Evolutionary conservation across 2,113 vertebrate genomes (phyloP), one percentile per base, ranked within the genome.

Genomic region (Xenopus borealis): DNA sequence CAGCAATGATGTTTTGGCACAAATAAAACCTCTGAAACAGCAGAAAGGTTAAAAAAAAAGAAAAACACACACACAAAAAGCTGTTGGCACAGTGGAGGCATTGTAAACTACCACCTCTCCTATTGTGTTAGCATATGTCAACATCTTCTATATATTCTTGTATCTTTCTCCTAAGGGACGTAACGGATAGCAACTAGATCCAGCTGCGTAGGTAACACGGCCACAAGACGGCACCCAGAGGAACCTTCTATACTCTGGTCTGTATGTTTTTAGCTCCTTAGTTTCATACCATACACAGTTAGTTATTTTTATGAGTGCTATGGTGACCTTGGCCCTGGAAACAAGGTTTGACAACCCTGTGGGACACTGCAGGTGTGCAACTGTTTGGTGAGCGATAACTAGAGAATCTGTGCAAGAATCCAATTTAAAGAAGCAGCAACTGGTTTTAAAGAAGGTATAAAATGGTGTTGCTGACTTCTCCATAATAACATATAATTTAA

Each of bases 191-290:
- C 63, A 77, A 77, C 66, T 62, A 77, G 67, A 70, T 77, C 59
- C 74, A 77, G 66, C 74, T 77, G 74, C 67, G 66, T 70, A 77
- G 74, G 66, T 77, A 77, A 77, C 70, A 59, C 69, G 66, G 66
- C 58, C 74, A 57, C 46, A 70, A 77, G 66, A 64, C 74, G 55
- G 66, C 67, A 77, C 74, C 74, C 74, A 70, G 57, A 77, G 74
- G 74, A 77, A 53, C 59, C 47, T 63, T 77, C 74, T 53, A 77
- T 63, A 27, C 23, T 27, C 23, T 3, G 3, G 23, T 27, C 23
- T 27, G 74, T 70, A 53, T 69, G 63, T 73, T 76, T 75, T 61
- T 57, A 20, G 30, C 59, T 20, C 44, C 74, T 69, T 59, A 69
- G 47, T 62, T 7, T 53, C 67, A 62, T 64, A 27, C 74, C 74